A percentile compares a stretch with the other conserved stretches of the same genome.
These are phyloP conservation scores for Leguminivora glycinivorella DNA, from an alignment of 1,140 invertebrate species.

Conservation along the genomic window DNA sequence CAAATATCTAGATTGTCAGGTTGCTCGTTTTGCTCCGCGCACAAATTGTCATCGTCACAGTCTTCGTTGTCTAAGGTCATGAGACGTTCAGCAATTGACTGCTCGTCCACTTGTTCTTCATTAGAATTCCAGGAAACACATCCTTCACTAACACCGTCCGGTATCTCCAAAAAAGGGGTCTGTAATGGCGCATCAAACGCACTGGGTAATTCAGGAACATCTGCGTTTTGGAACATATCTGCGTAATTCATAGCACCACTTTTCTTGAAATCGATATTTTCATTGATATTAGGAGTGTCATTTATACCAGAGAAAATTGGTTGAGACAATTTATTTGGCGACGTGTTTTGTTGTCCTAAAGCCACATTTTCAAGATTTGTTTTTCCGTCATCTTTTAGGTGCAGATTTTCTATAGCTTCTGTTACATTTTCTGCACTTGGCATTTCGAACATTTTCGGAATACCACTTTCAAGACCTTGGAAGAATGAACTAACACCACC, in stretches of 20 bases:
- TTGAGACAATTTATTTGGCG: background rate
- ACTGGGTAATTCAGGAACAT: background rate
- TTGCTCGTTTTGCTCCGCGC: background rate
- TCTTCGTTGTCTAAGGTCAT: constrained; percentile 13
- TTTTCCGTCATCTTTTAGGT: background rate
- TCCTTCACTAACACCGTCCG: background rate
- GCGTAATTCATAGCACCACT: background rate
- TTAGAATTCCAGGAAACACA: background rate
- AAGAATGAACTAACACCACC: background rate
- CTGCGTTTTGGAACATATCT: background rate
- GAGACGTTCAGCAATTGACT: background rate
- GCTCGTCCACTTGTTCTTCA: constrained; percentile 10
- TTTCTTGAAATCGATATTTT: background rate
- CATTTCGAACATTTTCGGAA: background rate
- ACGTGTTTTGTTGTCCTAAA: background rate
- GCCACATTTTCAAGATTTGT: background rate
- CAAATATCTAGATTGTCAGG: constrained; percentile 54
- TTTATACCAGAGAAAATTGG: background rate
- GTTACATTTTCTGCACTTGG: background rate
- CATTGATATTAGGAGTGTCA: background rate
- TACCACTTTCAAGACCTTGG: background rate
- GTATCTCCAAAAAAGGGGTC: background rate
- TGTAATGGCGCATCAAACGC: background rate
- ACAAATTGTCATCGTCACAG: constrained; percentile 32
- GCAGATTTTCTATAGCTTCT: constrained; percentile 2